Base-by-base conservation (phyloP, 1,140 invertebrate genomes). In the Doryteuthis pealeii region DNA sequence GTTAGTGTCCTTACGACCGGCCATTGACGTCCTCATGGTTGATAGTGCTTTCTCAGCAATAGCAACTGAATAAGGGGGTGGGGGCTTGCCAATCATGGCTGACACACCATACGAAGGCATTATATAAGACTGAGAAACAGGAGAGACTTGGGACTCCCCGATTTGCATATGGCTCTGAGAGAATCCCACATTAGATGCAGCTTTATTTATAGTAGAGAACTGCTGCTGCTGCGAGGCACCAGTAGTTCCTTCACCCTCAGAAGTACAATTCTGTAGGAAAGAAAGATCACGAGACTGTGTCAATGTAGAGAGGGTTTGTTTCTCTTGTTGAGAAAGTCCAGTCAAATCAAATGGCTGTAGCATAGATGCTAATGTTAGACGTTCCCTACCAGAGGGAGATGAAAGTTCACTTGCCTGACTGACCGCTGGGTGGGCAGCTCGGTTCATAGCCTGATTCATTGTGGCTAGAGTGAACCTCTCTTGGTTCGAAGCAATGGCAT, bases 51-150 rank as follows among this genome's bases (percentile, higher is more conserved):
- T 62, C 54, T 62, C 54, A 62, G 54, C 54, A 62, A 62, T 62
- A 62, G 54, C 54, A 62, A 62, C 54, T 62, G 54, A 62, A 62
- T 62, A 62, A 62, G 54, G 54, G 6, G 54, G 54, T n/a, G 54
- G 54, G 26, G 54, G 54, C 18, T 62, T 62, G 10, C 54, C 54
- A 62, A 62, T 62, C 26, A 62, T 62, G 18, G 54, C 54, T 22
- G 54, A 62, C 10, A 10, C 4, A 40, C 35, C 35, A 40, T 40
- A 40, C 54, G 18, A n/a, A n/a, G 54, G 54, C 18, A 62, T 62
- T 28, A 62, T 62, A 62, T 62, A 62, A 6, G 54, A 62, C 18
- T 62, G 54, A n/a, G 54, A n/a, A 49, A 49, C 45, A 49, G 45
- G 12, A 49, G 45, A 22, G 6, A n/a, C 54, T 4, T 28, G 22